Base-by-base conservation (phyloP, 2,113 vertebrate genomes). In the Toxotes chatareus region DNA sequence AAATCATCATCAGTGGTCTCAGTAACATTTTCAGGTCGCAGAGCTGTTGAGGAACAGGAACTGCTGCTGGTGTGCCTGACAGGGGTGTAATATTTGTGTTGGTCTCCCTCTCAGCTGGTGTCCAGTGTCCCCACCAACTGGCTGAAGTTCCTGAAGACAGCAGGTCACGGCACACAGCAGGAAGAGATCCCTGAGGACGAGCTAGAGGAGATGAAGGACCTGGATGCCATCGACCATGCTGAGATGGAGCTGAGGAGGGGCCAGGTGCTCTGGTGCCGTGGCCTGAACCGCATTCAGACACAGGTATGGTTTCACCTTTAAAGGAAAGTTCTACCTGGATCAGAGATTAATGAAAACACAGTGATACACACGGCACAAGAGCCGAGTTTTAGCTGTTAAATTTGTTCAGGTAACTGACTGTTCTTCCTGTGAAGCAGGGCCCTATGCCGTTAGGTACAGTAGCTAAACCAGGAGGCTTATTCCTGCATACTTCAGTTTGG, bases 181-280 rank as follows among this genome's bases (percentile, higher is more conserved):
- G 97, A 99, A 86, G 97, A 99, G 91, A 98, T 98, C 91, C 96
- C 97, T 1, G 97, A 99, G 83, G 97, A 98, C 66, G 95, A 95
- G 83, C 90, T 93, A 82, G 96, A 98, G 84, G 93, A 97, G 88
- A 96, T 97, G 86, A 95, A 99, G 59, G 92, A 94, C 46, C 92
- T 93, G 38, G 97, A 99, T 62, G 98, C 97, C 89, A 99, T 99
- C 1, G 98, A 99, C 92, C 98, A 99, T 7, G 97, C 96, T 10
- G 98, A 99, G 90, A 96, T 98, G 84, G 98, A 99, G 90, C 85
- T 99, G 64, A 96, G 94, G 75, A 96, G 95, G 81, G 96, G 98
- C 87, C 97, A 98, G 82, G 97, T 99, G 90, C 96, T 99, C 76
- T 99, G 98, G 98, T 99, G 98, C 94, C 97, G 98, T 64, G 96